phyloP scores from a whole-genome alignment of 2,113 vertebrate genomes.

The Gymnobelideus leadbeateri region DNA sequence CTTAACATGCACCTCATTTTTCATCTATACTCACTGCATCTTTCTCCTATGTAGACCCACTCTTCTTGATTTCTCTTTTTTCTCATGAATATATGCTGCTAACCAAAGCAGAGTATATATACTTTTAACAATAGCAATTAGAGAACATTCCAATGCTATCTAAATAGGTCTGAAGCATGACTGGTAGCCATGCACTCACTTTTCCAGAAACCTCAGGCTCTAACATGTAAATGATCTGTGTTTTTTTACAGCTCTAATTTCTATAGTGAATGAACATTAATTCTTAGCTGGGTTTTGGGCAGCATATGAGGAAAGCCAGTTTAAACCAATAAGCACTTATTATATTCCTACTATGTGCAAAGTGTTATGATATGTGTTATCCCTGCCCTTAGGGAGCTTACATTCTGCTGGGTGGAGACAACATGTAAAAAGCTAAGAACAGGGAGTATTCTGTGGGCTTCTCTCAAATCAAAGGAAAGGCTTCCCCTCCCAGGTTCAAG shows the following conservation, averaged over 20 bases:
- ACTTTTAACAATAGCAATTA: not conserved
- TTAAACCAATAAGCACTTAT: slow-evolving; percentile 3
- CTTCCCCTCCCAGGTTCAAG: not conserved
- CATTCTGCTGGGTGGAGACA: slow-evolving; percentile 23
- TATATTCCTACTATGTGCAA: slow-evolving; percentile 27
- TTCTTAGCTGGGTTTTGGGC: not conserved
- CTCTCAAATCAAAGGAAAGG: not conserved
- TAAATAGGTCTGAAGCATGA: not conserved
- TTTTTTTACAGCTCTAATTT: not conserved
- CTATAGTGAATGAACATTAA: not conserved
- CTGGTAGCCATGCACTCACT: not conserved
- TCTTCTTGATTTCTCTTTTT: not conserved
- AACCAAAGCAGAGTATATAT: not conserved
- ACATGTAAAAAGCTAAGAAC: not conserved
- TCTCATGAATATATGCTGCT: not conserved
- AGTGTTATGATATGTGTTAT: slow-evolving; percentile 11
- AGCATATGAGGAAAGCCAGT: not conserved
- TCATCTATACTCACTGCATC: not conserved
- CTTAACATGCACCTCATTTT: not conserved
- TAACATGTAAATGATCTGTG: not conserved
- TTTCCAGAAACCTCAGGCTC: not conserved
- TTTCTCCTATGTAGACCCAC: not conserved
- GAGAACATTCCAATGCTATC: not conserved
- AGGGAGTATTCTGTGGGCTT: not conserved
- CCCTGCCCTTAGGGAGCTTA: not conserved